Evolutionary conservation across 2,888 invertebrate genomes (phyloP), one percentile per base, ranked within the genome.

Genomic region (Cerceris ruficornis): DNA sequence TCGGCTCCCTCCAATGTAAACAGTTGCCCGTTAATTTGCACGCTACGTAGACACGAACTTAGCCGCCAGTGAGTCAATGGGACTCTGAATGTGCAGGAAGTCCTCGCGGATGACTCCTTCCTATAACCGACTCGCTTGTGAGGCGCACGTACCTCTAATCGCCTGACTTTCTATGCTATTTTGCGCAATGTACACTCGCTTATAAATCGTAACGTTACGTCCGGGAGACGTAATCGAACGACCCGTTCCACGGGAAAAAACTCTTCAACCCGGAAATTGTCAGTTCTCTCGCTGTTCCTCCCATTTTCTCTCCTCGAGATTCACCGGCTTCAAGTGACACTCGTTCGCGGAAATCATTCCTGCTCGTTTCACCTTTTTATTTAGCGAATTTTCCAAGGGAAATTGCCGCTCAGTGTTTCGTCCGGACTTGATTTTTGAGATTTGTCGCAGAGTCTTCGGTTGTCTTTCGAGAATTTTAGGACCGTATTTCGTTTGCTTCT

Each of bases 21-120:
- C 68, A 79, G 79, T 73, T 60, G 42, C 52, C 15, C 15, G 49
- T 41, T 75, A 76, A 81, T 83, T 69, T 66, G 64, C 78, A 66
- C 67, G 61, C 60, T 49, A 42, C 46, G 46, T 46, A 46, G 11
- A 52, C 11, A 41, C 28, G 28, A 28, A 28, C 28, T 28, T 28
- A 28, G 28, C 28, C 28, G 28, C 28, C 28, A 28, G 28, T 28
- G 28, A 28, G 28, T 28, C 28, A 28, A 28, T 28, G 28, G 28
- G 28, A 28, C 28, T 28, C 28, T 59, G 59, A 39, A 54, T 52
- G 43, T 57, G 52, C 52, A 42, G 65, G 65, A 75, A 75, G 70
- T 75, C 65, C 55, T 15, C 65, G 50, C 42, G 69, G 69, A 58
- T 74, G 58, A 74, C 69, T 74, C 58, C 52, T 43, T 59, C 52